A percentile compares a stretch with the other conserved stretches of the same genome.
phyloP scores from a whole-genome alignment of 2,113 vertebrate genomes.

The Heloderma charlesbogerti region DNA sequence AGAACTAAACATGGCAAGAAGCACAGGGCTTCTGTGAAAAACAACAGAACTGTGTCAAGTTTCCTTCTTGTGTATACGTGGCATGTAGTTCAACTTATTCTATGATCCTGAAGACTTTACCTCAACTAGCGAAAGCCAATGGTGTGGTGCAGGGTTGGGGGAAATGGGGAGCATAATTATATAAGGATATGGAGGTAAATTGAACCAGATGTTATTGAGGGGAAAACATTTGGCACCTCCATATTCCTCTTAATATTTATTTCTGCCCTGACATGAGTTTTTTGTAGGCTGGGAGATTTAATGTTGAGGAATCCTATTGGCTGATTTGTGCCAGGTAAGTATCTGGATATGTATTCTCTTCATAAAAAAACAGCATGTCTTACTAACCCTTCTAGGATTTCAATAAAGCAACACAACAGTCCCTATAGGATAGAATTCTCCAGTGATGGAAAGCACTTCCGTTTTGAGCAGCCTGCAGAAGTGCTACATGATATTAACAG shows the following conservation, averaged over 20 bases:
- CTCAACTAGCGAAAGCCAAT: neutral
- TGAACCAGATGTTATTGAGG: neutral
- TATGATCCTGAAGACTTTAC: neutral
- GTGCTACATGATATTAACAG: neutral
- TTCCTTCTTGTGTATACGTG: neutral
- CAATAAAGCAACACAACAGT: neutral
- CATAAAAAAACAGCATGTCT: constrained; percentile 3
- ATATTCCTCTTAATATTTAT: too few species aligned
- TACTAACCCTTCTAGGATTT: neutral
- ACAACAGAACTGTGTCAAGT: neutral
- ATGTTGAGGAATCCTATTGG: neutral
- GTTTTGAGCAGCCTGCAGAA: neutral
- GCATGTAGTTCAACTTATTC: neutral
- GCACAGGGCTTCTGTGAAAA: neutral
- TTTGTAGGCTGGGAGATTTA: neutral
- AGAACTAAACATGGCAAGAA: neutral
- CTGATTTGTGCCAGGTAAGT: neutral
- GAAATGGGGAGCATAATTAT: neutral
- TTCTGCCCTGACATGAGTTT: neutral
- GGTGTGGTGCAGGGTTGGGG: neutral
- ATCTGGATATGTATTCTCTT: neutral
- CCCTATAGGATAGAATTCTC: neutral
- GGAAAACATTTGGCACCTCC: too few species aligned
- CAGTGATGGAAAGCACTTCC: neutral
- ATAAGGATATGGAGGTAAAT: neutral